phyloP scores from a whole-genome alignment of 2,797 vertebrate species.

The Hippopotamyrus pictus region DNA sequence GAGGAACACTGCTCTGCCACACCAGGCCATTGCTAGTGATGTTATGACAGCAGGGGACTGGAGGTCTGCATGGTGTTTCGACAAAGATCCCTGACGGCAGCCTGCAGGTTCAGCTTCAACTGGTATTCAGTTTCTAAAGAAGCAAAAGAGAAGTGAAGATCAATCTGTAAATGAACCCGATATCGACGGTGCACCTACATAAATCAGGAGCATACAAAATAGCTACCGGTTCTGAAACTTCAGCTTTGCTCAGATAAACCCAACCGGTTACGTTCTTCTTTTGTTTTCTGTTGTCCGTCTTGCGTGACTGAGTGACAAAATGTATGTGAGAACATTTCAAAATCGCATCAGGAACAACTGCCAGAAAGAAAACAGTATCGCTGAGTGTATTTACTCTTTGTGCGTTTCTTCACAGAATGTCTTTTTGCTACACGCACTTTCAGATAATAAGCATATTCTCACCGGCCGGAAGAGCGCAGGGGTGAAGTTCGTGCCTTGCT shows the following conservation, averaged over 20 bases:
- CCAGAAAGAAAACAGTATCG: neutral
- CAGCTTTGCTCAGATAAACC: neutral
- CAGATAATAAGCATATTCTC: neutral
- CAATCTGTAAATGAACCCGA: neutral
- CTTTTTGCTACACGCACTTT: too few relatives aligned
- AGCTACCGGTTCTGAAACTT: neutral
- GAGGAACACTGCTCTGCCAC: neutral
- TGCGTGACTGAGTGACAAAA: neutral
- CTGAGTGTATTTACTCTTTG: neutral
- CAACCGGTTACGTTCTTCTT: neutral
- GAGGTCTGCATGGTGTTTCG: neutral
- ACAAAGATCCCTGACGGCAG: neutral
- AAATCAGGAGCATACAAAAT: neutral
- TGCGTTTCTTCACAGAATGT: neutral
- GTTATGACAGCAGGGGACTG: neutral
- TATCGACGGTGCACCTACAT: neutral
- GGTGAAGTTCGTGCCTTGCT: neutral
- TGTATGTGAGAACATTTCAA: neutral
- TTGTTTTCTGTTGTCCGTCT: neutral
- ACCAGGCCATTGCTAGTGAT: neutral
- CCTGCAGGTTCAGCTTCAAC: neutral
- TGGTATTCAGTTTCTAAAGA: neutral
- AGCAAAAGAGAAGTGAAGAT: neutral
- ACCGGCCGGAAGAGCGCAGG: neutral
- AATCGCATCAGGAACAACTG: neutral